Evolutionary conservation across 2,888 invertebrate genomes (phyloP), one percentile per base, ranked within the genome.

Genomic region (Choristoneura rosaceana): DNA sequence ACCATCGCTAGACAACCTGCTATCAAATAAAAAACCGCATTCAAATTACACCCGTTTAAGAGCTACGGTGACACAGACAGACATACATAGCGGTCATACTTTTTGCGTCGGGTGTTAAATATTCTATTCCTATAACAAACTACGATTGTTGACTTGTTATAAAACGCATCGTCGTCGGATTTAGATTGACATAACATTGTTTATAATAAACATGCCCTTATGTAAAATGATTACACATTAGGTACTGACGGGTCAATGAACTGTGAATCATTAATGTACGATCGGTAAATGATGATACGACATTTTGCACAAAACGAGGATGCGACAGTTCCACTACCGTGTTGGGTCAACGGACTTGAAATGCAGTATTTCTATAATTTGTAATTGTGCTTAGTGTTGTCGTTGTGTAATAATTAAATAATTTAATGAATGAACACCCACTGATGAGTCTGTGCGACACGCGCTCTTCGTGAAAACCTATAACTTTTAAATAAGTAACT

Each of bases 191-290:
- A 17, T 17, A 17, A 9, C 8, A 52, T 52, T 25, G 17, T 52
- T 52, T 52, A 17, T 17, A 47, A 47, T 47, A 52, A 55, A 15
- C 64, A 50, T 50, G 50, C n/a, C 50, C 50, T 33, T 50, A 47
- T 50, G 25, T 62, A 34, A 45, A 55, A 55, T 9, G 58, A 58
- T 58, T 33, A 52, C 58, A 58, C 10, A 43, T 33, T 62, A 43
- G 62, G 62, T 33, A 47, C 38, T 0, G 4, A 41, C 12, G 14
- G 64, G 50, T 25, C 34, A 7, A 15, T 8, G 50, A 34, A 14
- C 50, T 4, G 34, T 64, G 64, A 64, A 1, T 64, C 64, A 50
- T 33, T 25, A 33, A 5, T 7, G 12, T 58, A n/a, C 9, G 38
- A 59, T 59, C 59, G 12, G n/a, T 3, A 64, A 50, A 64, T 34